Evolutionary conservation across 2,797 vertebrate species (phyloP), one percentile per base, ranked within the genome.

Genomic region (Siniperca obscura): DNA sequence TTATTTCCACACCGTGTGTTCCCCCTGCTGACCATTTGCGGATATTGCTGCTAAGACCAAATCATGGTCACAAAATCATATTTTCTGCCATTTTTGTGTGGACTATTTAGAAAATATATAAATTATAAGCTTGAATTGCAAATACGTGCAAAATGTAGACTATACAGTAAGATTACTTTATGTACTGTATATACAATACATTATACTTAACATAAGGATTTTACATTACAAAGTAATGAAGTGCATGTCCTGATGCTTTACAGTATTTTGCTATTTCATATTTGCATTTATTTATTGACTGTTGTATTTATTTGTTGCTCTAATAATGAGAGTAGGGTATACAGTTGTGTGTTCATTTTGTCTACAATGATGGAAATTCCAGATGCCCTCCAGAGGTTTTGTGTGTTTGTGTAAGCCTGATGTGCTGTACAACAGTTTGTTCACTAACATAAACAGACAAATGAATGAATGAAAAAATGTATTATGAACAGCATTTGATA

Each of bases 11-110:
- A 64, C 16, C 80, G 17, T 40, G 77, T 82, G 78, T 84, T 80
- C 85, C 89, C 85, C 85, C 91, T 90, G 52, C 82, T 81, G 89
- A 74, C 70, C 75, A 30, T 16, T 36, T 78, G 46, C 1, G 46
- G 81, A 55, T 74, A 25, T 74, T 84, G 76, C 78, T 70, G 52
- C 71, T 40, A 40, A 40, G 36, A 38, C 5, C 36, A 40, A 40
- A 40, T 40, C 38, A 40, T 40, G 38, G 7, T 40, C 38, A 40
- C 38, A 40, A 40, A 40, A 7, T 40, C 38, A 40, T 40, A 40
- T 40, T 40, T 30, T 30, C 30, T 30, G 30, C 30, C 30, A 2
- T 30, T 40, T 40, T 40, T 40, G 38, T 40, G 67, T 38, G 16
- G 22, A 19, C 17, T n/a, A 5, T 56, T 19, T 27, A 70, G 7